These are phyloP conservation scores for Pseudoips prasinana DNA, from an alignment of 2,888 invertebrate genomes.

Conservation along the genomic window DNA sequence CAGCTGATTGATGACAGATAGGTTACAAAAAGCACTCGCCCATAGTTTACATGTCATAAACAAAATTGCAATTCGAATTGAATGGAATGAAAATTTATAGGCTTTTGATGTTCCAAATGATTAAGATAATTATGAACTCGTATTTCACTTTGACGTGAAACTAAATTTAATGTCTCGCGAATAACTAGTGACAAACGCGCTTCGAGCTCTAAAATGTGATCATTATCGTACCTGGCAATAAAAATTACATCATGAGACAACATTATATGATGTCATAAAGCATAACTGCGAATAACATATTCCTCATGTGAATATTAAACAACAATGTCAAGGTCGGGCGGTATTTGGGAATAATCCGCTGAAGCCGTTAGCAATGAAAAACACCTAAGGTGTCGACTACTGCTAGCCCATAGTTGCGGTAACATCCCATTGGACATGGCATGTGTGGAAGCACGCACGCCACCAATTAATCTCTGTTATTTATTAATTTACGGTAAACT, in stretches of 20 bases:
- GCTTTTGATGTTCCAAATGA: no score
- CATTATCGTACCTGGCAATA: conserved; percentile 25
- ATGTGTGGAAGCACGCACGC: conserved; percentile 49
- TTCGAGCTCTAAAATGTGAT: conserved; percentile 18
- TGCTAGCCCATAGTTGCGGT: conserved; percentile 9
- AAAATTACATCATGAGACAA: conserved; percentile 28
- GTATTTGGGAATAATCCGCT: conserved; percentile 9
- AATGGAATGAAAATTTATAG: no score
- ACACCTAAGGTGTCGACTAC: neutral
- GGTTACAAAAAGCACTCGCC: no score
- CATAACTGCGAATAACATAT: conserved; percentile 16
- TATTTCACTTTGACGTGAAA: no score
- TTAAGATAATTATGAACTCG: no score
- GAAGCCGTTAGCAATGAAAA: conserved; percentile 1
- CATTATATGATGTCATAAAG: conserved; percentile 32
- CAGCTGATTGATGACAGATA: no score
- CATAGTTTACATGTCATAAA: no score
- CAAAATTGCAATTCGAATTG: no score
- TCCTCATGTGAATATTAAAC: conserved; percentile 18
- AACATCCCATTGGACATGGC: conserved; percentile 43
- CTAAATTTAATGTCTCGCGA: conserved; percentile 4
- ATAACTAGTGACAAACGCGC: conserved; percentile 10
- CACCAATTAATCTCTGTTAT: conserved; percentile 44
- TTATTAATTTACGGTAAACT: conserved; percentile 45
- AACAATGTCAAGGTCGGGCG: conserved; percentile 20